Evolutionary conservation across 2,888 invertebrate genomes (phyloP).

Genomic region (Metellina segmentata): DNA sequence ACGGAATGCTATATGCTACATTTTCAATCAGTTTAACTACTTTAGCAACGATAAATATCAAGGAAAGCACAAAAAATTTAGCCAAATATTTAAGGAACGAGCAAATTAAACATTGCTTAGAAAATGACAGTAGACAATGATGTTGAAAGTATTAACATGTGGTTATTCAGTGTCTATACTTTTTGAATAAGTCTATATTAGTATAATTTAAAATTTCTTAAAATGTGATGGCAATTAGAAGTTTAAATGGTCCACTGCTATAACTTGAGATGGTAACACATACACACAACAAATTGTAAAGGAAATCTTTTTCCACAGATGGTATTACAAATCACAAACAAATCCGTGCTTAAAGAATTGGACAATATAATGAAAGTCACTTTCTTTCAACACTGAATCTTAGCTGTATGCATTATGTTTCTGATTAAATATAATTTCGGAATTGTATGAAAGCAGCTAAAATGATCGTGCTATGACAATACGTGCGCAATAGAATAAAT

Average conservation of each 20-base stretch:
- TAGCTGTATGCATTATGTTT: neutral
- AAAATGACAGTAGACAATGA: too few relatives aligned
- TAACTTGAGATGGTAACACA: conserved; percentile 55
- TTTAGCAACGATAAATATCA: too few relatives aligned
- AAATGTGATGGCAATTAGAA: neutral
- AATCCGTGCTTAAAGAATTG: conserved; percentile 4
- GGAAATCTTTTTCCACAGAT: neutral
- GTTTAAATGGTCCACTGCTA: neutral
- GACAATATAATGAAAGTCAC: conserved; percentile 7
- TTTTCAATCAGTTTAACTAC: too few relatives aligned
- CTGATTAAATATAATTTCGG: neutral
- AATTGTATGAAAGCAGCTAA: neutral
- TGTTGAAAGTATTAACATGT: too few relatives aligned
- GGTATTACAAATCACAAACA: conserved; percentile 20
- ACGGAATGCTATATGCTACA: too few relatives aligned
- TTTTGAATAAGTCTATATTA: too few relatives aligned
- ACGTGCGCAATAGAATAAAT: conserved; percentile 15
- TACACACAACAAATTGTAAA: conserved; percentile 34
- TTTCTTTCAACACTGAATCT: neutral
- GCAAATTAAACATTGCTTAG: too few relatives aligned
- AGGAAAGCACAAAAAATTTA: too few relatives aligned
- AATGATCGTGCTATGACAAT: conserved; percentile 26
- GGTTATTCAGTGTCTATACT: too few relatives aligned
- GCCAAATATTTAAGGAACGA: too few relatives aligned
- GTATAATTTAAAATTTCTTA: neutral